Conservation (phyloP, 2,113 vertebrate genomes). For the Scalopus aquaticus region DNA sequence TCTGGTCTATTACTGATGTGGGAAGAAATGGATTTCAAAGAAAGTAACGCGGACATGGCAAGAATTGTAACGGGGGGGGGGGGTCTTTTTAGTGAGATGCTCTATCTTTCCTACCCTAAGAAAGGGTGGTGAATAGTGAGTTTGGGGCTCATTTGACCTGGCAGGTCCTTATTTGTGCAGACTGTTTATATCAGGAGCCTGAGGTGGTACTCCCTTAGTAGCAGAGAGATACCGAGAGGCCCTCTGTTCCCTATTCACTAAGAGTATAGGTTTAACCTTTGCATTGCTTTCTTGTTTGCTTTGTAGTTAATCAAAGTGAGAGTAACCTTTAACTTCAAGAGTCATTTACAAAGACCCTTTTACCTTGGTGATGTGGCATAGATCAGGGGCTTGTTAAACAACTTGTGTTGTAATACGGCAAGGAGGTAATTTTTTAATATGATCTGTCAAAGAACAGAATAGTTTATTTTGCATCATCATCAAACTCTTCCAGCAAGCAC, state of each 20-base stretch:
- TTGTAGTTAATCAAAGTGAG: background rate
- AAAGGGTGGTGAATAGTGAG: background rate
- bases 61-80: background rate
- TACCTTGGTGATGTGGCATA: background rate
- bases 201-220: background rate
- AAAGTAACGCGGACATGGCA: background rate
- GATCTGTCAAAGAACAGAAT: slow-evolving; percentile 19
- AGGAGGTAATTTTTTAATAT: background rate
- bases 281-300: background rate
- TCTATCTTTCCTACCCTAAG: background rate
- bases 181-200: background rate
- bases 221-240: background rate
- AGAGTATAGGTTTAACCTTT: background rate
- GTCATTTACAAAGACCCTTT: background rate
- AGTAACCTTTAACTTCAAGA: background rate
- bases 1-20: background rate
- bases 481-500: slow-evolving; percentile 3
- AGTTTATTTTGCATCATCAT: background rate
- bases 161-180: background rate
- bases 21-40: background rate
- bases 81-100: background rate
- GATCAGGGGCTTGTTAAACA: background rate
- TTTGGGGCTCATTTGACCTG: background rate
- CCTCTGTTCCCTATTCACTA: background rate
- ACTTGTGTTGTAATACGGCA: background rate